Evolutionary conservation across 30 jellyfish, hydroid and myxozoan genomes (phyloP).

Genomic region (Cassiopea andromeda): DNA sequence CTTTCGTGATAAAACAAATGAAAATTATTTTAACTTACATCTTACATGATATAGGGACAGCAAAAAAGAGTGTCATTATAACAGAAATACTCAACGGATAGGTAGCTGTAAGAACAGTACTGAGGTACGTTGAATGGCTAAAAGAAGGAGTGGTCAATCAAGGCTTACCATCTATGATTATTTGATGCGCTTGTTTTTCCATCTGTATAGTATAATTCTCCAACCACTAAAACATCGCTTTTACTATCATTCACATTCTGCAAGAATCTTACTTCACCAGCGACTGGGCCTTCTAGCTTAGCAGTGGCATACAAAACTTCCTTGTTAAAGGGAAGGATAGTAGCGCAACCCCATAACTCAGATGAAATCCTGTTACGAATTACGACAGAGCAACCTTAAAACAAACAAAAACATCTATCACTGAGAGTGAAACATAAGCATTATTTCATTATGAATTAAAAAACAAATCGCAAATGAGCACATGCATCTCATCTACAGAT

Average conservation of each 20-base stretch:
- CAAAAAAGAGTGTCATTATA: too few species aligned
- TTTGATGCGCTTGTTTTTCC: constrained; percentile 61
- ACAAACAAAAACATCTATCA: not conserved
- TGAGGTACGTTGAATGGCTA: too few species aligned
- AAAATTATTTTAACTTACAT: too few species aligned
- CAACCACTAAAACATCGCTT: constrained; percentile 67
- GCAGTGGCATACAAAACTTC: constrained; percentile 78
- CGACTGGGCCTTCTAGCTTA: constrained; percentile 61
- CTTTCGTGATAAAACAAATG: too few species aligned
- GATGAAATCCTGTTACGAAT: constrained; percentile 2
- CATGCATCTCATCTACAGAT: too few species aligned
- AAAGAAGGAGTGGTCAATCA: too few species aligned
- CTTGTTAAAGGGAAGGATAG: constrained; percentile 65
- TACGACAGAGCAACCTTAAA: constrained; percentile 36
- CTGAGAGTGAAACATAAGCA: not conserved
- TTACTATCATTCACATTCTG: constrained; percentile 59
- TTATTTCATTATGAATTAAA: too few species aligned
- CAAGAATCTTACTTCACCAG: constrained; percentile 85
- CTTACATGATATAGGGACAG: too few species aligned
- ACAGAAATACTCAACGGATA: too few species aligned
- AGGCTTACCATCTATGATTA: constrained; percentile 75
- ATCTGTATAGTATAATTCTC: constrained; percentile 78
- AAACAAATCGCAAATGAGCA: too few species aligned
- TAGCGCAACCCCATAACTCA: constrained; percentile 75
- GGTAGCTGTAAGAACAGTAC: too few species aligned